A percentile compares a stretch with the other conserved stretches of the same genome.
These are phyloP conservation scores for Caiman crocodilus DNA, from an alignment of 2,797 vertebrate genomes.

Conservation along the genomic window DNA sequence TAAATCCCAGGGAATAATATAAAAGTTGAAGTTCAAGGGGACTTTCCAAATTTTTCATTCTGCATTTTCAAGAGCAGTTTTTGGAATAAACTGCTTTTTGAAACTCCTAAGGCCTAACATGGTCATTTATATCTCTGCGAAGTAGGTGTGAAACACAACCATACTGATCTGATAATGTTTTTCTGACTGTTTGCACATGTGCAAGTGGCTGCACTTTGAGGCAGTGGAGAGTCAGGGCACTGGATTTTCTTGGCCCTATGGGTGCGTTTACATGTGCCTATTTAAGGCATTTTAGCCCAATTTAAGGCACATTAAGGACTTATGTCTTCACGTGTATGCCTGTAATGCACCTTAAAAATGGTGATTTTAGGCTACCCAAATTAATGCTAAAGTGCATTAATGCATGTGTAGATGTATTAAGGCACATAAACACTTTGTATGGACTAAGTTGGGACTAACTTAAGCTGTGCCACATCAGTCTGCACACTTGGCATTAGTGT, in stretches of 20 bases:
- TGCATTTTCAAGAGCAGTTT: background rate
- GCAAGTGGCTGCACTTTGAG: background rate
- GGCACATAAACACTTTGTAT: too few relatives aligned
- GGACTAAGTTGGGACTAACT: too few relatives aligned
- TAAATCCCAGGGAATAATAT: background rate
- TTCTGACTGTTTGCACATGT: slow-evolving; percentile 7
- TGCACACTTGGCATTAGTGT: too few relatives aligned
- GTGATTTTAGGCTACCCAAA: too few relatives aligned
- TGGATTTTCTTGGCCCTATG: background rate
- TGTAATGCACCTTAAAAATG: too few relatives aligned
- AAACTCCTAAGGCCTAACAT: slow-evolving; percentile 8
- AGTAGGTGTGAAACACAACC: background rate
- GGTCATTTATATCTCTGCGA: background rate
- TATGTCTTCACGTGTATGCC: too few relatives aligned
- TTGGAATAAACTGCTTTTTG: background rate
- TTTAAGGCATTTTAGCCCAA: too few relatives aligned
- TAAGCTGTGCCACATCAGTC: too few relatives aligned
- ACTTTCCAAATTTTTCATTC: background rate
- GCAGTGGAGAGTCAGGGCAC: background rate
- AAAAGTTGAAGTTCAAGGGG: background rate
- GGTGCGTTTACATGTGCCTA: too few relatives aligned
- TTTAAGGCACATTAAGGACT: too few relatives aligned
- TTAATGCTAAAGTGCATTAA: too few relatives aligned
- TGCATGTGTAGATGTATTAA: too few relatives aligned
- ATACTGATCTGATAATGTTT: background rate